These are phyloP conservation scores for Sapajus apella DNA, from an alignment of 2,113 vertebrate genomes.

Conservation along the genomic window DNA sequence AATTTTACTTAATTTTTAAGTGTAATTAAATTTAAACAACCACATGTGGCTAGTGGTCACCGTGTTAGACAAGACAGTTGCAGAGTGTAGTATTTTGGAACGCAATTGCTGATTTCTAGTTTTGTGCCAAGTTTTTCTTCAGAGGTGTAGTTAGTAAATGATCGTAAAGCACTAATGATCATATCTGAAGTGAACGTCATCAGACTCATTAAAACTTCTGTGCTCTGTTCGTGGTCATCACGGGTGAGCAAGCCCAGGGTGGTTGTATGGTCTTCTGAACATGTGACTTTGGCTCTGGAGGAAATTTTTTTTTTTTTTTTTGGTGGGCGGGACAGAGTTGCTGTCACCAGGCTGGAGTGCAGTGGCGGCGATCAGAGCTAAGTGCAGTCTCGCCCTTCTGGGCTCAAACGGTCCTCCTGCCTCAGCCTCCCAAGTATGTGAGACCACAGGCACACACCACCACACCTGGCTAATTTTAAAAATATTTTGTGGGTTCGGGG, in stretches of 20 bases:
- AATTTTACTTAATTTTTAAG: neutral
- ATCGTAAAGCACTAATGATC: neutral
- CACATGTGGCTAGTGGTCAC: neutral
- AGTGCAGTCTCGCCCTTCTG: no score
- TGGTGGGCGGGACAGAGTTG: no score
- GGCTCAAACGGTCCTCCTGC: no score
- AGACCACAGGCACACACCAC: no score
- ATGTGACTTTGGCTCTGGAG: neutral
- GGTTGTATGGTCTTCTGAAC: neutral
- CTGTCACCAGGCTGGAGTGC: no score
- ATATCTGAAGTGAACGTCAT: neutral
- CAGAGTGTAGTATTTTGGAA: neutral
- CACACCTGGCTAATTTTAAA: no score
- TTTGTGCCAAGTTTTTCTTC: constrained; percentile 14
- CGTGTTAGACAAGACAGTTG: neutral
- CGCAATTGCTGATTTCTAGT: neutral
- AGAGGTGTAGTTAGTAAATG: neutral
- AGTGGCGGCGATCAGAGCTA: no score
- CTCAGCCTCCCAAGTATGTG: no score
- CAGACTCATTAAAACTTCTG: neutral
- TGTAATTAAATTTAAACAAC: neutral
- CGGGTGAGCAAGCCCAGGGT: neutral
- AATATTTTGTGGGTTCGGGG: no score
- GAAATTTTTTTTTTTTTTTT: no score
- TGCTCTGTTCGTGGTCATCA: neutral